Base-by-base conservation (phyloP, 2,888 invertebrate genomes). In the Germaria angustata region DNA sequence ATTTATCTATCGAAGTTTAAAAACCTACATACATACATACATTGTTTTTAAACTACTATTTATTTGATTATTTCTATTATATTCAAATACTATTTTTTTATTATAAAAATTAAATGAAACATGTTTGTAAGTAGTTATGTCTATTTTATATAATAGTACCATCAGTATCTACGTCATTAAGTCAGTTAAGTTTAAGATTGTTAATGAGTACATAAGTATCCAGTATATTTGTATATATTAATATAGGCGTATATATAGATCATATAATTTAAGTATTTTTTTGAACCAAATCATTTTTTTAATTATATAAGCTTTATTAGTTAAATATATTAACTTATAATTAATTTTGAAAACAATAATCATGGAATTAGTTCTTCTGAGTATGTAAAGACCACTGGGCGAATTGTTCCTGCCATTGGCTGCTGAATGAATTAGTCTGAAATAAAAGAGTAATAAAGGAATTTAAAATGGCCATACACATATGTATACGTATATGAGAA, bases 321-420 rank as follows among this genome's bases (percentile, higher is more conserved):
- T 2, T 51, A 61, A 63, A 34, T 69, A 36, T 44, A 28, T 32
- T n/a, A n/a, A n/a, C n/a, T n/a, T n/a, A n/a, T n/a, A n/a, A n/a
- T n/a, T n/a, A n/a, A n/a, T 41, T 57, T 81, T 3, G 6, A 51
- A 34, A 71, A 63, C 28, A 57, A 32, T 73, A 51, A 66, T 34
- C 39, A 28, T 59, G 51, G 49, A 61, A 61, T 86, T 89, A 89
- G 86, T 89, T 89, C 78, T 89, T 90, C 86, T 91, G 91, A 77
- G 89, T 88, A 85, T 91, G 91, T 76, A 91, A 88, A 86, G 90
- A 91, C 91, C 91, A 91, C 86, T 91, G 91, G 84, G 91, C 91
- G 85, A 91, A 91, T 84, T 91, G 90, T 84, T 91, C 91, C 86
- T 91, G 91, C 91, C 91, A 91, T 84, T 91, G 91, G 86, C 88